Evolutionary conservation across 1,140 invertebrate species (phyloP).

Genomic region (Chironomus striatipennis): DNA sequence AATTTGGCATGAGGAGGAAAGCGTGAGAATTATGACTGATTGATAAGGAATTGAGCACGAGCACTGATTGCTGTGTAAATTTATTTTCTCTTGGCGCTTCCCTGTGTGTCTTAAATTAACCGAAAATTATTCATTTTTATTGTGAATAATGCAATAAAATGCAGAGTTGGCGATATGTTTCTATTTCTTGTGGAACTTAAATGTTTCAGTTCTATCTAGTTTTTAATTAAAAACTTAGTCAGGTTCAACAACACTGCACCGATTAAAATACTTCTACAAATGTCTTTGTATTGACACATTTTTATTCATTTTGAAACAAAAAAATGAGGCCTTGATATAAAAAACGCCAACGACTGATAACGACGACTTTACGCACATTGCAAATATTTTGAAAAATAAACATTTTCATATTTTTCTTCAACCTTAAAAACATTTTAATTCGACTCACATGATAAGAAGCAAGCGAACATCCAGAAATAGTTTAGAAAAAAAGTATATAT

Average conservation of each 20-base stretch:
- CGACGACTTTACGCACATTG: neutral
- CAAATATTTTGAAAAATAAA: neutral
- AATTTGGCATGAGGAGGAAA: neutral
- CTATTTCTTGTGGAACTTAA: too few species aligned
- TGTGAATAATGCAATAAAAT: too few species aligned
- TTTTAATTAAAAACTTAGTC: too few species aligned
- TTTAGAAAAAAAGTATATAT: neutral
- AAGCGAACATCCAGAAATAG: neutral
- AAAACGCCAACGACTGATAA: neutral
- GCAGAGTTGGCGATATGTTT: too few species aligned
- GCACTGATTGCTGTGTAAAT: neutral
- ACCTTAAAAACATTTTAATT: too few species aligned
- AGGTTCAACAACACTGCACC: too few species aligned
- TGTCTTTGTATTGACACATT: too few species aligned
- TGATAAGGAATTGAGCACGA: constrained; percentile 1
- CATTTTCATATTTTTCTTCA: too few species aligned
- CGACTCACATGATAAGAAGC: neutral
- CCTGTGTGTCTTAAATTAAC: neutral
- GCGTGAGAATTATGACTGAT: constrained; percentile 6
- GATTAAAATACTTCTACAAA: too few species aligned
- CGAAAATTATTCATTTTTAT: neutral
- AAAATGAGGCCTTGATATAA: too few species aligned
- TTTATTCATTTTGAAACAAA: too few species aligned
- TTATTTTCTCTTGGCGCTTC: neutral
- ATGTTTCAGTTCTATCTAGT: too few species aligned